Conservation (phyloP, 2,888 invertebrate species). For the Aproaerema taeniolella region DNA sequence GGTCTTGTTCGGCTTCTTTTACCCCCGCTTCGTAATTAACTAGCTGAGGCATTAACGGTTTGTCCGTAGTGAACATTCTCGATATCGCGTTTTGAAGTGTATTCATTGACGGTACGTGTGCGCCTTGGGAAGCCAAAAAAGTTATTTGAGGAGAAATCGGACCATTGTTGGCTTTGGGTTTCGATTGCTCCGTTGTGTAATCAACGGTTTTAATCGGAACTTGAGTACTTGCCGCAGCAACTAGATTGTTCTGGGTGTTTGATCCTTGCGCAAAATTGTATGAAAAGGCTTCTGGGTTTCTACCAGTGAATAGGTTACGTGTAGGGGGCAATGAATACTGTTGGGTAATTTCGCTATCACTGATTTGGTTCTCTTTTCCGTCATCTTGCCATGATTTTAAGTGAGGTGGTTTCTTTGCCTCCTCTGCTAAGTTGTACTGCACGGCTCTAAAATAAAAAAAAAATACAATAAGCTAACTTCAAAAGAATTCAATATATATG, state of each 20-base stretch:
- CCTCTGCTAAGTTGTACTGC: constrained; percentile 69
- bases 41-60: constrained; percentile 55
- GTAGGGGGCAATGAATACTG: constrained; percentile 34
- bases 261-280: constrained; percentile 46
- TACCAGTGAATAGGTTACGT: constrained; percentile 59
- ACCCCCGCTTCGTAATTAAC: constrained; percentile 59
- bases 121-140: constrained; percentile 67
- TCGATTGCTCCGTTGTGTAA: constrained; percentile 43
- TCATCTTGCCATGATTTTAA: constrained; percentile 51
- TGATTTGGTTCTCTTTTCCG: constrained; percentile 42
- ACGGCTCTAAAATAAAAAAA: constrained; percentile 58
- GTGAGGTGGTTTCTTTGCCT: constrained; percentile 59
- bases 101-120: constrained; percentile 51
- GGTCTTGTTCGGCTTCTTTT: constrained; percentile 54
- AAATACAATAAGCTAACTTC: constrained; percentile 13
- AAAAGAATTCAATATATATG: too few relatives aligned
- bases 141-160: constrained; percentile 66
- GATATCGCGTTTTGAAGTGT: constrained; percentile 41
- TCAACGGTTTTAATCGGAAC: constrained; percentile 47
- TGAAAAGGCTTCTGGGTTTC: constrained; percentile 69
- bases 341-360: constrained; percentile 38
- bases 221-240: constrained; percentile 46
- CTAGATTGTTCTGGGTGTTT: constrained; percentile 48
- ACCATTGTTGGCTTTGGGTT: constrained; percentile 44
- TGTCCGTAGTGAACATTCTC: constrained; percentile 52